These are phyloP conservation scores for Baccha elongata DNA, from an alignment of 2,888 invertebrate genomes.

Conservation along the genomic window DNA sequence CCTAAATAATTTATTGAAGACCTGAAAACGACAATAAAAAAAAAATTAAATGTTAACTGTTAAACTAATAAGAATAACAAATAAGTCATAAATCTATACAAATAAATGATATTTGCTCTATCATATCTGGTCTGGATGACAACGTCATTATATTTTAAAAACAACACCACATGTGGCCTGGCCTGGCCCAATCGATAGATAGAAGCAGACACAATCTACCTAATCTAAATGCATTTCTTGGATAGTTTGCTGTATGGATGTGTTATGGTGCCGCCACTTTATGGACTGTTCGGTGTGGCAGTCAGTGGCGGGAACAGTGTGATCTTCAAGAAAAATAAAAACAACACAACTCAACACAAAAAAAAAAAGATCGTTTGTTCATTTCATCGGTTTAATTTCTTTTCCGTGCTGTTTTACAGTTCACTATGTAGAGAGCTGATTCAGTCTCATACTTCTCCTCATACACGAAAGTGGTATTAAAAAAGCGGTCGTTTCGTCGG, in stretches of 20 bases:
- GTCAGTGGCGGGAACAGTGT: conserved; percentile 17
- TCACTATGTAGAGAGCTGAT: conserved; percentile 20
- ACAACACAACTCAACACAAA: neutral
- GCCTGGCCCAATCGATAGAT: neutral
- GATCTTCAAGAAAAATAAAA: conserved; percentile 28
- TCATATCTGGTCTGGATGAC: neutral
- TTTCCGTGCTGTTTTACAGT: conserved; percentile 46
- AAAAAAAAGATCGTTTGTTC: conserved; percentile 17
- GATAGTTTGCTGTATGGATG: neutral
- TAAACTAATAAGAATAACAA: no score
- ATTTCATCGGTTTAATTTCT: conserved; percentile 40
- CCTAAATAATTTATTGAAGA: no score
- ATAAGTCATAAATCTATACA: no score
- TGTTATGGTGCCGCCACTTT: conserved; percentile 6
- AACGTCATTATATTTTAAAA: conserved; percentile 8
- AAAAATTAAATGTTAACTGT: no score
- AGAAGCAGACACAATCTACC: neutral
- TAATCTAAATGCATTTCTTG: conserved; percentile 19
- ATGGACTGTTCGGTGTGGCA: neutral
- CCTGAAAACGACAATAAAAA: no score
- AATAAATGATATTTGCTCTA: neutral
- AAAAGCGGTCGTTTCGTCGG: conserved; percentile 51
- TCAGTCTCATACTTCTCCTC: conserved; percentile 49
- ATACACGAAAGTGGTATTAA: conserved; percentile 44
- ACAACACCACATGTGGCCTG: neutral